Conservation (phyloP, 30 jellyfish, hydroid and myxozoan species). For the Hydractinia echinata region DNA sequence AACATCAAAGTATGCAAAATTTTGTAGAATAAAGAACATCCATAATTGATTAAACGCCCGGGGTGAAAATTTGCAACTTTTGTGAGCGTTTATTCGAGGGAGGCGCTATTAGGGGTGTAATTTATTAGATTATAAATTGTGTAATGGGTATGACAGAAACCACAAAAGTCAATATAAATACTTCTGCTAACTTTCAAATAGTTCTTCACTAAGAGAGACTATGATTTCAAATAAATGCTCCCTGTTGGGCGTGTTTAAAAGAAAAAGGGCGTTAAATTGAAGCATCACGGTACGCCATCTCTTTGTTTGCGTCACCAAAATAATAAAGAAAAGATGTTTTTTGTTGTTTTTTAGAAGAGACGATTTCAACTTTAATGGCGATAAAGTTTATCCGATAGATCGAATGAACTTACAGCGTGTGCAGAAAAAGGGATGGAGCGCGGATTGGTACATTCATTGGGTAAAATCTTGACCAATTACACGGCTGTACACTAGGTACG, state of each 20-base stretch:
- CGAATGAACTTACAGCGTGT: slow-evolving; percentile 19
- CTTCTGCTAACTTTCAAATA: too few species aligned
- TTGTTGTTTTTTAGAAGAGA: slow-evolving; percentile 10
- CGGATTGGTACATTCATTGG: slow-evolving; percentile 32
- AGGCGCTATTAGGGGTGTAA: background rate
- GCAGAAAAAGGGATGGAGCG: slow-evolving; percentile 16
- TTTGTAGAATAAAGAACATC: background rate
- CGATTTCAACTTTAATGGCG: background rate
- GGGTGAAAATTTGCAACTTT: background rate
- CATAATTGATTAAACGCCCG: background rate
- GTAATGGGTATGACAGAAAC: too few species aligned
- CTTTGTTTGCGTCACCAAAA: background rate
- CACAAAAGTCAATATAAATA: too few species aligned
- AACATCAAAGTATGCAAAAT: slow-evolving; percentile 6
- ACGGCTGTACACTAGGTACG: background rate
- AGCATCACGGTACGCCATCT: background rate
- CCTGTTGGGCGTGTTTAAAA: too few species aligned
- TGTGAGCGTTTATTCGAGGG: background rate
- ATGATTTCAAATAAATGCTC: too few species aligned
- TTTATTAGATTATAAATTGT: too few species aligned
- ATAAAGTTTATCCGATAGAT: slow-evolving; percentile 12
- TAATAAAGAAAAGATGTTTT: background rate
- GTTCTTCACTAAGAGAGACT: too few species aligned
- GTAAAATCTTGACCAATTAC: background rate
- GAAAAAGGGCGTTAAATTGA: background rate